Base-by-base conservation (phyloP, 2,797 vertebrate species). In the Agapornis canus region DNA sequence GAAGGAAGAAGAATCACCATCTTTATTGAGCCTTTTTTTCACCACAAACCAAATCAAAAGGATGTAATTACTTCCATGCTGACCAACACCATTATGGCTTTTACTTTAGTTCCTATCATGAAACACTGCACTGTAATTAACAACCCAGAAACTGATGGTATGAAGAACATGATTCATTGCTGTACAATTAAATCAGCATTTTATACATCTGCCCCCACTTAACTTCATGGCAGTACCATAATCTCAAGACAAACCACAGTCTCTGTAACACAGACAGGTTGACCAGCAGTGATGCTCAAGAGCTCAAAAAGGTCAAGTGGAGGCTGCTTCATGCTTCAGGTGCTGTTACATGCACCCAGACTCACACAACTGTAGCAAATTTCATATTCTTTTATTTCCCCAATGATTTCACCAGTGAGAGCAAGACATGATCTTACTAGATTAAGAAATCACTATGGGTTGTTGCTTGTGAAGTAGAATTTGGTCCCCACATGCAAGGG, bases 101-200 rank as follows among this genome's bases (percentile, higher is more conserved):
- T 94, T 75, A 57, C 82, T 93, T 63, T 22, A 73, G 47, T 31
- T 83, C 72, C 85, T 78, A 20, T n/a, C 77, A 82, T 31, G 52
- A 94, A 94, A 77, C 21, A n/a, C 45, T 90, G 84, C 70, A 79
- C 48, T 91, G 56, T 72, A 96, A 96, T 92, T 94, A 91, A 66
- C 66, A 85, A 51, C 80, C 63, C 59, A 48, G 69, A 91, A 90
- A 92, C 17, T 26, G 59, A 76, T 40, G 22, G 26, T 0, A 75
- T 25, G 37, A 65, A 82, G 54, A 75, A 47, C 1, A 1, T 1
- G 11, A 86, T 54, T 81, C 66, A 78, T 0, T 76, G 37, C 52
- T 40, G 66, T 14, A 63, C 37, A 63, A 35, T 23, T 63, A 83
- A 61, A 73, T 51, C 23, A 23, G 26, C 20, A 0, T 11, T 84